Conservation (phyloP, 2,113 vertebrate genomes). For the Arizona elegans region DNA sequence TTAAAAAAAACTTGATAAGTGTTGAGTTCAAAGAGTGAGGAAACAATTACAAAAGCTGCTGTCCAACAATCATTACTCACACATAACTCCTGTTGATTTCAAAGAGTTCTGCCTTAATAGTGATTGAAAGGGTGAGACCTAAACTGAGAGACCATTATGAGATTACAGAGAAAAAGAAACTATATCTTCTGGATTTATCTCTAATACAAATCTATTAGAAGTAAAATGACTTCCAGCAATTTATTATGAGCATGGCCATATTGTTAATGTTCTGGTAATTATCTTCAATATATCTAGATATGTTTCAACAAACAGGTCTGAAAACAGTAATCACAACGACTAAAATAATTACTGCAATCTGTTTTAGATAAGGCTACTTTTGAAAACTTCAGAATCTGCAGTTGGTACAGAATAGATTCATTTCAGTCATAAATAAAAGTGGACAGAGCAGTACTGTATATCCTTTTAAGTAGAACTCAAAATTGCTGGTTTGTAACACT, state of each 20-base stretch:
- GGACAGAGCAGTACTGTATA: neutral
- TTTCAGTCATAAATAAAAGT: neutral
- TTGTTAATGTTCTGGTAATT: neutral
- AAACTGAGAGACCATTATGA: neutral
- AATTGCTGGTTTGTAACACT: neutral
- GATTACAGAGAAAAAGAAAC: neutral
- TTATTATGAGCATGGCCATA: neutral
- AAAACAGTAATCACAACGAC: neutral
- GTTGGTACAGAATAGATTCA: neutral
- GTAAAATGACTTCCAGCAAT: neutral
- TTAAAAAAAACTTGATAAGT: neutral
- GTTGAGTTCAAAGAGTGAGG: conserved; percentile 16
- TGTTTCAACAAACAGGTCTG: neutral
- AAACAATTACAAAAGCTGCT: conserved; percentile 4
- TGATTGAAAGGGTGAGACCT: neutral
- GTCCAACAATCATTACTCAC: conserved; percentile 15
- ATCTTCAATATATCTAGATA: neutral
- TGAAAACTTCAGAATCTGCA: neutral
- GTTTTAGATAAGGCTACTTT: neutral
- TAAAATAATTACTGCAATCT: neutral
- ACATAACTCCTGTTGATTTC: conserved; percentile 18
- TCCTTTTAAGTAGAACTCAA: neutral
- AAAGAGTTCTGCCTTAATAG: conserved; percentile 19
- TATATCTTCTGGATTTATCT: neutral
- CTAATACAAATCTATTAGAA: neutral